Evolutionary conservation across 2,888 invertebrate genomes (phyloP), one percentile per base, ranked within the genome.

Genomic region (Pseudococcus viburni): DNA sequence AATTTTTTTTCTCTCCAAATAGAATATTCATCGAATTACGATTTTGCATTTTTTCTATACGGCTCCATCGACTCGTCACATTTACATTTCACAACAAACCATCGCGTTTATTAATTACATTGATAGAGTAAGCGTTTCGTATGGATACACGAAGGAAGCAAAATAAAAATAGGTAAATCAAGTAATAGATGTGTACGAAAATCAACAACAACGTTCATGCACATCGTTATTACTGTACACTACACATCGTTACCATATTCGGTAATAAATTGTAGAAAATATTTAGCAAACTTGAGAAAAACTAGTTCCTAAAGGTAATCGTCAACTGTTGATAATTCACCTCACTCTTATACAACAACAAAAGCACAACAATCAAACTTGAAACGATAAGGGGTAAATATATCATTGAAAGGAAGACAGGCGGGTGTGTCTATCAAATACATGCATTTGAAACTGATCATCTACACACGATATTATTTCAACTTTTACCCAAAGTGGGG

Each of bases 281-380:
- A 33, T 33, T 73, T 15, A 3, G 33, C 22, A 73, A 26, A 15
- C 73, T 4, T 33, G 4, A 9, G 22, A 22, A 12, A 33, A 73
- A 73, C 73, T 33, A 73, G 73, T 73, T 73, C 4, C 12, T 12
- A 17, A 33, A 33, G 26, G 26, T 73, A 73, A 19, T 73, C 73
- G 22, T 7, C 73, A 73, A 8, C 33, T 33, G n/a, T 73, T 73
- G 33, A 33, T 33, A 33, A 33, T 7, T 73, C 1, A 33, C 1
- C 26, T 73, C 39, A 73, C 15, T 73, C 73, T 11, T 15, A 15
- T 17, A 73, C 33, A 33, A 26, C 33, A 17, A 73, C 73, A 73
- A 73, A 73, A 73, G 73, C 73, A 73, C 33, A 33, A 73, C 73
- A 33, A 73, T 73, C 68, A 17, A 73, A 33, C 73, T 73, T 33